These are phyloP conservation scores for Candidula unifasciata DNA, from an alignment of 2,888 invertebrate genomes.

Conservation along the genomic window DNA sequence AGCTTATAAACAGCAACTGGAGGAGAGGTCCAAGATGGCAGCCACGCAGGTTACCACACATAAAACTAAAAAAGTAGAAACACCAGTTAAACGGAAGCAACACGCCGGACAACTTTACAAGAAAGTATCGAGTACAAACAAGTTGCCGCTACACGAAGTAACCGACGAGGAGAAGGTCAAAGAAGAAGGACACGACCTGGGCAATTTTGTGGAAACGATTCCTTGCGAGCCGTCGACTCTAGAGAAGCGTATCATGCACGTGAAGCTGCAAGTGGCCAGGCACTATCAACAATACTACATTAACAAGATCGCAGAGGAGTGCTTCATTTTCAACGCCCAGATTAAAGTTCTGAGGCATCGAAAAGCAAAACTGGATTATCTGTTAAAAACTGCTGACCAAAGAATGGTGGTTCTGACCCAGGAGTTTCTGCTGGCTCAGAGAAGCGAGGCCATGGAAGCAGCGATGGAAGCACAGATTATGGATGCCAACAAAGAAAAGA, in stretches of 20 bases:
- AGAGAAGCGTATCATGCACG: background rate
- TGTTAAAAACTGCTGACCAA: constrained; percentile 37
- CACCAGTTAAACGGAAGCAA: constrained; percentile 29
- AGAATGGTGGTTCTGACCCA: constrained; percentile 35
- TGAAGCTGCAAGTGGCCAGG: constrained; percentile 5
- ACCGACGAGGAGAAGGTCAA: constrained; percentile 2
- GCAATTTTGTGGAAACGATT: constrained; percentile 28
- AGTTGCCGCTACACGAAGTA: background rate
- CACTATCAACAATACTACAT: constrained; percentile 37
- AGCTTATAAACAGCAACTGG: constrained; percentile 21
- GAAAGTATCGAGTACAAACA: constrained; percentile 17
- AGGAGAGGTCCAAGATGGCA: constrained; percentile 23
- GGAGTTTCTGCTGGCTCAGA: constrained; percentile 46
- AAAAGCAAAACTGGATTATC: constrained; percentile 44
- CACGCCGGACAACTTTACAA: background rate
- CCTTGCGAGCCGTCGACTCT: constrained; percentile 18
- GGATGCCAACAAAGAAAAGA: constrained; percentile 38
- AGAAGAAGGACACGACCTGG: constrained; percentile 30
- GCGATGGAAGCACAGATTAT: constrained; percentile 32
- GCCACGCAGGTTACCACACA: background rate
- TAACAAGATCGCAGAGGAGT: constrained; percentile 29
- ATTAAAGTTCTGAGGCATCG: constrained; percentile 40
- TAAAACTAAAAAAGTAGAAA: constrained; percentile 30
- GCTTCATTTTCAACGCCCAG: constrained; percentile 36
- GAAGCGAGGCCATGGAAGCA: constrained; percentile 46